Evolutionary conservation across 2,797 vertebrate genomes (phyloP).

Genomic region (Tarsius wallacei): DNA sequence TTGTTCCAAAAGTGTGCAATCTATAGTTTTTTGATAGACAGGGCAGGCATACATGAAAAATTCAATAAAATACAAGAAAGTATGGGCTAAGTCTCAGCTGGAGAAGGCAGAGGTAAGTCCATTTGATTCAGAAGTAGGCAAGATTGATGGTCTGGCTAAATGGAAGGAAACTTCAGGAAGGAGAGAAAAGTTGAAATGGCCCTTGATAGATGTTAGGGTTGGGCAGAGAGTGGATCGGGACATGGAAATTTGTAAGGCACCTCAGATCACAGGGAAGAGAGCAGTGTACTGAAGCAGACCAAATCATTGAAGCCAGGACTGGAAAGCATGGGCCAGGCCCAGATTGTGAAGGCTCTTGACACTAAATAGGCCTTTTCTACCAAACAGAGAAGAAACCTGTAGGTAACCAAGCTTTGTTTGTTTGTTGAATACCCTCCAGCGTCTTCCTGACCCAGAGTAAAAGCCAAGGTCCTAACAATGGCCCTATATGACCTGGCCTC

Average conservation of each 20-base stretch:
- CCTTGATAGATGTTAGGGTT: not conserved
- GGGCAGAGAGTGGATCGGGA: not conserved
- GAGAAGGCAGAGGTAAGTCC: not conserved
- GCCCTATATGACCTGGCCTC: accelerated
- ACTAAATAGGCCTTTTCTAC: not conserved
- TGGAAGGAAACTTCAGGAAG: not conserved
- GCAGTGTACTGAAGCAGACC: not conserved
- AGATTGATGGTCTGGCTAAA: not conserved
- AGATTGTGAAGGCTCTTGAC: not conserved
- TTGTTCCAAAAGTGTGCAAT: conserved; percentile 63
- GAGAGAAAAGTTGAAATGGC: not conserved
- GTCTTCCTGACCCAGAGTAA: not conserved
- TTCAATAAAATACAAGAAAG: not conserved
- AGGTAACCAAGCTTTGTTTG: not conserved
- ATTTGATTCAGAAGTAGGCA: not conserved
- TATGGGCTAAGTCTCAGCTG: not conserved
- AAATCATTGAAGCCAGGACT: not conserved
- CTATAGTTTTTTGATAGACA: conserved; percentile 41
- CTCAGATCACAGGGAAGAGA: not conserved
- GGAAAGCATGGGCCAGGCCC: not conserved
- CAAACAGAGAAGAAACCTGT: not conserved
- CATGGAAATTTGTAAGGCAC: not conserved
- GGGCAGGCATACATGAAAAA: not conserved
- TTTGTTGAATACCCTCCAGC: not conserved
- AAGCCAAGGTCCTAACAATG: not conserved